phyloP scores from a whole-genome alignment of 2,113 vertebrate species.

The Syrrhaptes paradoxus region DNA sequence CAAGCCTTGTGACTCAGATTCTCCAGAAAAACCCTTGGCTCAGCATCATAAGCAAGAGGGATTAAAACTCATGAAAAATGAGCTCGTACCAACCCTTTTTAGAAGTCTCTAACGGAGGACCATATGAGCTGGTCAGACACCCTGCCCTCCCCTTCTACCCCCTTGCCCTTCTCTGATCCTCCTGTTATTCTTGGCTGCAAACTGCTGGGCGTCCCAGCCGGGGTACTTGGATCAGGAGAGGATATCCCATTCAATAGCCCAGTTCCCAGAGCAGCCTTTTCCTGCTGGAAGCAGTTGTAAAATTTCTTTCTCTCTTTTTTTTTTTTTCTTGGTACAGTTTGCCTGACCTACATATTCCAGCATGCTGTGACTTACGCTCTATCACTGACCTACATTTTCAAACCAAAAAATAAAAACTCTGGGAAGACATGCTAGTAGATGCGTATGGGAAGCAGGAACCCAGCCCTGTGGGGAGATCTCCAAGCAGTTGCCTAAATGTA shows the following conservation, averaged over 20 bases:
- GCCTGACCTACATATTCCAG: conserved; percentile 60
- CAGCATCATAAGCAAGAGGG: conserved; percentile 42
- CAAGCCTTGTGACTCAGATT: conserved; percentile 62
- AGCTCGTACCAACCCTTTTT: conserved; percentile 34
- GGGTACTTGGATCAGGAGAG: conserved; percentile 11
- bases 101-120: conserved; percentile 21
- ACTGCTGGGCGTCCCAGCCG: not conserved
- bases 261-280: conserved; percentile 28
- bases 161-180: conserved; percentile 20
- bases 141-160: not conserved
- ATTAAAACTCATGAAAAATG: conserved; percentile 56
- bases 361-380: not conserved
- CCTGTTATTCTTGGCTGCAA: conserved; percentile 54
- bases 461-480: not conserved
- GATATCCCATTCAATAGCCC: conserved; percentile 60
- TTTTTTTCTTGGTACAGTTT: not conserved
- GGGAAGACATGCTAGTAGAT: not conserved
- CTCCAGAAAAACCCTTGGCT: conserved; percentile 63
- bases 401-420: not conserved
- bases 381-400: not conserved
- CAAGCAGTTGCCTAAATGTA: not conserved
- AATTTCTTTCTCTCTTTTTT: not conserved
- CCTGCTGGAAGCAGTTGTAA: conserved; percentile 43
- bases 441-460: not conserved
- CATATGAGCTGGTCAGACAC: conserved; percentile 30